Percentiles rank a stretch among this genome's conserved stretches.
Conservation (phyloP, 2,113 vertebrate genomes). For the Pterophyllum scalare region DNA sequence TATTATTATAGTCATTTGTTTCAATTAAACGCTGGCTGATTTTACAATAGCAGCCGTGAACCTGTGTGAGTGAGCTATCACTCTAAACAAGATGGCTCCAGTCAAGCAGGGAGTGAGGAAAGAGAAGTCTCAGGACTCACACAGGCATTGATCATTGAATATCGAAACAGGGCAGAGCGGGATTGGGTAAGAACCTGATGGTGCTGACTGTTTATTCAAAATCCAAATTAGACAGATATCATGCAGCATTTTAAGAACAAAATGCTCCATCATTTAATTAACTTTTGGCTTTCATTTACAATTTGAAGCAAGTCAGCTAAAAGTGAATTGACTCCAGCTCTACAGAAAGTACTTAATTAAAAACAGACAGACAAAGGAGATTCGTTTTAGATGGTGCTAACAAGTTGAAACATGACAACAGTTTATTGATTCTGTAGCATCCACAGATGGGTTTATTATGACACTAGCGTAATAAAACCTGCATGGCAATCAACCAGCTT, state of each 20-base stretch:
- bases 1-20: conserved; percentile 99
- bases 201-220: conserved; percentile 10
- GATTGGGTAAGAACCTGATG: not conserved
- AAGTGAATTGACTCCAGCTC: conserved; percentile 9
- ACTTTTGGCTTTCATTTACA: conserved; percentile 4
- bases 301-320: conserved; percentile 6
- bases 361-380: conserved; percentile 7
- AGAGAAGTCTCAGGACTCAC: conserved; percentile 47
- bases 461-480: conserved; percentile 39
- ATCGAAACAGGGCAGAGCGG: conserved; percentile 21
- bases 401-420: conserved; percentile 15
- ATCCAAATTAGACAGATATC: not conserved
- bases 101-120: conserved; percentile 75
- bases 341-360: not conserved
- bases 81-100: conserved; percentile 96
- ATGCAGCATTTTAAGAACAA: not conserved
- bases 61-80: conserved; percentile 95
- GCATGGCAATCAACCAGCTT: conserved; percentile 37
- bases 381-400: conserved; percentile 31
- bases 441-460: conserved; percentile 33
- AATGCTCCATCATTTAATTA: not conserved
- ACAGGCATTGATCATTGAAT: conserved; percentile 44
- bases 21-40: conserved; percentile 99
- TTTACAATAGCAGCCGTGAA: conserved; percentile 99
- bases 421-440: conserved; percentile 35